Evolutionary conservation across 2,113 vertebrate genomes (phyloP), one percentile per base, ranked within the genome.

Genomic region (Noturus placidus): DNA sequence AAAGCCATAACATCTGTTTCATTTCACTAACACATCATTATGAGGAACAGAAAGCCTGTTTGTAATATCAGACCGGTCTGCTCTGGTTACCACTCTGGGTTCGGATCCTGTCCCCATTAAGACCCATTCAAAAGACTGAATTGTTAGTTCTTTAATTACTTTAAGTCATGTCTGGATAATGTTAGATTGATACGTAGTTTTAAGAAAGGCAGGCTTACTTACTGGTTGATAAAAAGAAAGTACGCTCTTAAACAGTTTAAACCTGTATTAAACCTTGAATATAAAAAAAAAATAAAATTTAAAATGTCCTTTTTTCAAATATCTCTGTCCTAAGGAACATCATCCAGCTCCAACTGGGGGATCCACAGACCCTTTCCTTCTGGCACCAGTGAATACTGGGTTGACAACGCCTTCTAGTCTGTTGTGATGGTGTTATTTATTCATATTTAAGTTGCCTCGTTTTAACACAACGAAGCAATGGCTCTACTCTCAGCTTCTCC

Each of bases 1-100:
- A 17, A 35, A 81, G 54, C 30, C 30, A 77, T 77, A 61, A 76
- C 67, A 85, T 85, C 83, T 76, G 83, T 85, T 57, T 85, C 54
- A 42, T 77, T 85, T 85, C 56, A 61, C 52, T 20, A 61, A 42
- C 33, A 59, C 82, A 83, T 83, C 17, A 69, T 83, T 81, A 83
- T 14, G 38, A 83, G 61, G 46, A 69, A 22, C 61, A 76, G n/a
- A 85, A 63, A 77, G 27, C 35, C 56, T 46, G 70, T 52, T 27
- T 38, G 57, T 76, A 63, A 74, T 74, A 56, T 38, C 54, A 20
- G 72, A 4, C 78, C 5, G 52, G 25, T 80, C n/a, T 46, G 46
- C 46, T 46, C 77, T 57, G 77, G n/a, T 80, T 80, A 33, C 52
- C 33, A n/a, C 50, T 80, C 14, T 10, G 78, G 42, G 42, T 77